Conservation (phyloP, 2,888 invertebrate genomes). For the Hanleya hanleyi region DNA sequence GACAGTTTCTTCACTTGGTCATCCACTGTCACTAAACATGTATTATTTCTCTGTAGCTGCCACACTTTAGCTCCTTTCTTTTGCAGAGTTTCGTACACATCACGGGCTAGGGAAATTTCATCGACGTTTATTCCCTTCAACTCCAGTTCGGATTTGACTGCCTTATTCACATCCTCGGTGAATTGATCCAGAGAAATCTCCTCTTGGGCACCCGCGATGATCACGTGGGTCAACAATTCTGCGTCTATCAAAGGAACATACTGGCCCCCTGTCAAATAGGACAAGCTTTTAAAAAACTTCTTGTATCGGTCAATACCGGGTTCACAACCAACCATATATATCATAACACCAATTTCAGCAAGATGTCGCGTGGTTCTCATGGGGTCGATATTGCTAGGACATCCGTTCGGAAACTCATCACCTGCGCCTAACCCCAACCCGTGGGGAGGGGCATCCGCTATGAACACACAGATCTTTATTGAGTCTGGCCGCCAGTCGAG, state of each 20-base stretch:
- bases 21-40: neutral
- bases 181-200: slow-evolving; percentile 65
- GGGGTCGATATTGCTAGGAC: slow-evolving; percentile 64
- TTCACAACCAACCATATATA: slow-evolving; percentile 67
- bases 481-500: slow-evolving; percentile 59
- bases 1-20: neutral
- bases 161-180: slow-evolving; percentile 59
- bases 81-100: slow-evolving; percentile 38
- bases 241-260: slow-evolving; percentile 65
- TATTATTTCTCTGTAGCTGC: slow-evolving; percentile 30
- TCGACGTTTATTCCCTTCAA: slow-evolving; percentile 40
- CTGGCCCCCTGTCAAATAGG: slow-evolving; percentile 66
- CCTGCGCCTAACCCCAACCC: slow-evolving; percentile 49
- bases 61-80: slow-evolving; percentile 40
- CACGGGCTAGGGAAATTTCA: slow-evolving; percentile 39
- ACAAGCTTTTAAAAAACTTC: slow-evolving; percentile 64
- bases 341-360: slow-evolving; percentile 62
- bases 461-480: slow-evolving; percentile 65
- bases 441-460: slow-evolving; percentile 68
- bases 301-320: slow-evolving; percentile 56
- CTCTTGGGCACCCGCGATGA: slow-evolving; percentile 66
- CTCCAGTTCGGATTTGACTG: slow-evolving; percentile 48
- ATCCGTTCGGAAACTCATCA: slow-evolving; percentile 64
- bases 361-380: slow-evolving; percentile 52
- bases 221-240: slow-evolving; percentile 55